A percentile compares a stretch with the other conserved stretches of the same genome.
Evolutionary conservation across 2,797 vertebrate genomes (phyloP).

Genomic region (Malurus leucopterus): DNA sequence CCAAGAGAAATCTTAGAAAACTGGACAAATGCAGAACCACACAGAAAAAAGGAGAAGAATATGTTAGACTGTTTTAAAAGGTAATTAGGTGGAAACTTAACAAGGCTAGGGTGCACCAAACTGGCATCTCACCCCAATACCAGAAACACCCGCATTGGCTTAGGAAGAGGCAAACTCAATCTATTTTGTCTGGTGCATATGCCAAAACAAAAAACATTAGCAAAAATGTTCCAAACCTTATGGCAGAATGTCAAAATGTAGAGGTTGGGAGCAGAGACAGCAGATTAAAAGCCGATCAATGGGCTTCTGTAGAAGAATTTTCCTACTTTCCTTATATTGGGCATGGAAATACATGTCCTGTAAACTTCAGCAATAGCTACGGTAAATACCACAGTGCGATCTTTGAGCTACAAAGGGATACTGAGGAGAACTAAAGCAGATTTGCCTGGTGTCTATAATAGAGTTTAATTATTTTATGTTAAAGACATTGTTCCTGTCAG

Average conservation of each 20-base stretch:
- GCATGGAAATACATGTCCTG: background rate
- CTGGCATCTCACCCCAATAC: background rate
- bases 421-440: background rate
- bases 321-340: background rate
- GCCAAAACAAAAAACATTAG: background rate
- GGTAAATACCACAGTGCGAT: background rate
- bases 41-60: background rate
- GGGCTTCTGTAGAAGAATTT: background rate
- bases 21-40: background rate
- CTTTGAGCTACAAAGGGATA: background rate
- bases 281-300: background rate
- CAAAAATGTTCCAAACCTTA: background rate
- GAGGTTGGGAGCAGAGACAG: fast-evolving
- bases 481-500: background rate
- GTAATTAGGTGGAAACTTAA: background rate
- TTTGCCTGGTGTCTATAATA: background rate
- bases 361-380: background rate
- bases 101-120: background rate
- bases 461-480: background rate
- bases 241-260: background rate
- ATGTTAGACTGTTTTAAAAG: background rate
- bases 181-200: background rate
- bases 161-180: background rate
- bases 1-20: background rate
- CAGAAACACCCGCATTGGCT: background rate